Base-by-base conservation (phyloP, 2,888 invertebrate species). In the Exocentrus adspersus region DNA sequence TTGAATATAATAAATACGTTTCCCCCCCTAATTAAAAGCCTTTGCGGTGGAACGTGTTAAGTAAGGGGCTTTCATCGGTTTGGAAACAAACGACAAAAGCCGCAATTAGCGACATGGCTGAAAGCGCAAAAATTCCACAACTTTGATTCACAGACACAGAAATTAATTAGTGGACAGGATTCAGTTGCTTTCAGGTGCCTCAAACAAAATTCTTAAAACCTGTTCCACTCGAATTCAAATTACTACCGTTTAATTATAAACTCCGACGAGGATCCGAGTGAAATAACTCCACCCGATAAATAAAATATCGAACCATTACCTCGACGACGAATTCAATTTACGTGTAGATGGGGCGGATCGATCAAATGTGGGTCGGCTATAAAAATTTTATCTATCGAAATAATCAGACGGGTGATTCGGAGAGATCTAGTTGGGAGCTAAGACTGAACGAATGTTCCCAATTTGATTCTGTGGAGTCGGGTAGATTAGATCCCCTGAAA, bases 281-380 rank as follows among this genome's bases (percentile, higher is more conserved):
- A 42, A 53, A 53, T 21, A 53, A 42, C 42, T 24, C 42, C 21
- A 1, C 41, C 16, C 9, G 6, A n/a, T 53, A 53, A 42, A 41
- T 53, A 16, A 21, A 37, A 51, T 51, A 37, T 51, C 14, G 37
- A 32, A 9, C 51, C 28, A 51, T 37, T 37, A 19, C 19, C 16
- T 48, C 32, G 37, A 17, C 16, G 1, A 5, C 37, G 51, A 42
- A 53, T 53, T 42, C 42, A 53, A 53, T 53, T 53, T 53, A 42
- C 53, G 42, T 42, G 14, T 42, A 20, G 21, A 53, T 17, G 51
- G 42, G 53, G 24, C 37, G 20, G 42, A 24, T 53, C 42, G 24
- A 53, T 53, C 53, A 53, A 24, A 42, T 21, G 21, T n/a, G 12
- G 17, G 37, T 24, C 37, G 20, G n/a, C 21, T 21, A 53, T 42